These are phyloP conservation scores for Aphrophora alni DNA, from an alignment of 2,888 invertebrate species.

Conservation along the genomic window DNA sequence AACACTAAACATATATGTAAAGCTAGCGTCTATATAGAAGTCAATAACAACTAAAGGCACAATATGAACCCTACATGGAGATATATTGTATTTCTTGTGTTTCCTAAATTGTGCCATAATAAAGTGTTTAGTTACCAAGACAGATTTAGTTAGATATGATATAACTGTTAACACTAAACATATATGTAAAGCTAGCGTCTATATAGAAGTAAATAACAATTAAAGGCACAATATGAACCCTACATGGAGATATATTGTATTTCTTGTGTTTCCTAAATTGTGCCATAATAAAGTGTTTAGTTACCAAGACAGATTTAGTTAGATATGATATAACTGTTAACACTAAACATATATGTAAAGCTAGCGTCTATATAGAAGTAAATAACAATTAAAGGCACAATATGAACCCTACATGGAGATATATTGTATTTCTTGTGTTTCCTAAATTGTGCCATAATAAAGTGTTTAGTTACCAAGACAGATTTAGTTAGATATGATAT, in stretches of 20 bases:
- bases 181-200: background rate
- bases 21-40: background rate
- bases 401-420: background rate
- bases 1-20: background rate
- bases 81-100: background rate
- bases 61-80: background rate
- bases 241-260: background rate
- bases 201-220: background rate
- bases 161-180: background rate
- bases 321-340: background rate
- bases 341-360: background rate
- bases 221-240: background rate
- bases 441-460: too few species aligned
- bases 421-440: background rate
- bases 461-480: too few species aligned
- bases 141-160: background rate
- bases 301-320: background rate
- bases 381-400: background rate
- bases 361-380: background rate
- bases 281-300: background rate
- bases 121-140: background rate
- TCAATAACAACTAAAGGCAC: background rate
- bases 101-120: background rate
- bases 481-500: too few species aligned
- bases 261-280: background rate